phyloP scores from a whole-genome alignment of 2,797 vertebrate species.

The Pelobates cultripes region DNA sequence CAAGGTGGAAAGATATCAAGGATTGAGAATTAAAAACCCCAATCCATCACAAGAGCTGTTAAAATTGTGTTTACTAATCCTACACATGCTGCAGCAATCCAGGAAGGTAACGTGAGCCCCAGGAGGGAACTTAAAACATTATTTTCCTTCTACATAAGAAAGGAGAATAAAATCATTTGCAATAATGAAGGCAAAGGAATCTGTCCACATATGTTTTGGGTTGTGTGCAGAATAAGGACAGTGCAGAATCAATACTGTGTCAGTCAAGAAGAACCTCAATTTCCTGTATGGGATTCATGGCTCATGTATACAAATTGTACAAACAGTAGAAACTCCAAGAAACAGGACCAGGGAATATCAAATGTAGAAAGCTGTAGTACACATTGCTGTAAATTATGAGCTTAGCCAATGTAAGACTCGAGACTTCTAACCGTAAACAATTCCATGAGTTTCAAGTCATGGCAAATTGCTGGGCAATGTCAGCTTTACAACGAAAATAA shows the following conservation, averaged over 20 bases:
- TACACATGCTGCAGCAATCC: conserved; percentile 28
- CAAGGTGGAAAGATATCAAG: conserved; percentile 40
- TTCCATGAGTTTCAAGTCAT: too few species aligned
- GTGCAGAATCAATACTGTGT: background rate
- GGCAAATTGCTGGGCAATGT: too few species aligned
- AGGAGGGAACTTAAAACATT: conserved; percentile 5
- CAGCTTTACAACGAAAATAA: too few species aligned
- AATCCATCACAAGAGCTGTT: conserved; percentile 48
- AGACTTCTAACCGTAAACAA: too few species aligned
- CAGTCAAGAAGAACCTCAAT: background rate
- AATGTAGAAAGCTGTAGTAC: too few species aligned
- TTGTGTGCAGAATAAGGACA: background rate
- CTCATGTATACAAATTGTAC: background rate
- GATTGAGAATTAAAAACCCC: conserved; percentile 42
- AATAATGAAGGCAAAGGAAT: background rate
- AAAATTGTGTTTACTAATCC: conserved; percentile 49
- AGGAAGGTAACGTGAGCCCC: conserved; percentile 19
- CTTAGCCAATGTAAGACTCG: too few species aligned
- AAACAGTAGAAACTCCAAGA: background rate
- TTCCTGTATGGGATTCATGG: background rate
- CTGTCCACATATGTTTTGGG: conserved; percentile 6
- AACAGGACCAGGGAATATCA: too few species aligned
- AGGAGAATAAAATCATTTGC: conserved; percentile 10
- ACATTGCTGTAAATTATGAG: too few species aligned
- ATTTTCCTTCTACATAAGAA: background rate